Evolutionary conservation across 2,113 vertebrate genomes (phyloP).

Genomic region (Pipa parva): DNA sequence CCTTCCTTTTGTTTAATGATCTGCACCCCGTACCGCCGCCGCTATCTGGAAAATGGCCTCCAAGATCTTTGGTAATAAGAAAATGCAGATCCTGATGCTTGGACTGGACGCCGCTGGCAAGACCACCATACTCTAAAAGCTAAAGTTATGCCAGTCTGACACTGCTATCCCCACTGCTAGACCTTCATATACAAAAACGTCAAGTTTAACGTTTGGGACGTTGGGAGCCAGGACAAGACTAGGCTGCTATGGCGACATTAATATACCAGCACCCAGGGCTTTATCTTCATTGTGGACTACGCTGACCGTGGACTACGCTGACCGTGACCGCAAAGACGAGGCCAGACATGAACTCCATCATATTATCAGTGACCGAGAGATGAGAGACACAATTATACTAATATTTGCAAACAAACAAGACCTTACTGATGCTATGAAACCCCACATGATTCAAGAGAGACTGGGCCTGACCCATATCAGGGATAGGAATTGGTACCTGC

Average conservation of each 20-base stretch:
- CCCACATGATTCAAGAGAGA: slow-evolving; percentile 98
- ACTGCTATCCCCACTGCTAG: slow-evolving; percentile 98
- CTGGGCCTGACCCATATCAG: slow-evolving; percentile 96
- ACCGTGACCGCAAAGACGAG: slow-evolving; percentile 97
- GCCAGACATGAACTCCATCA: slow-evolving; percentile 96
- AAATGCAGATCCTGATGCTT: slow-evolving; percentile 99
- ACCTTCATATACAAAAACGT: slow-evolving; percentile 98
- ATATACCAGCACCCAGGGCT: slow-evolving; percentile 96
- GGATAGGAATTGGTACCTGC: slow-evolving; percentile 99
- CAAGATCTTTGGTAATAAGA: slow-evolving; percentile 99
- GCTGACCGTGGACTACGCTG: slow-evolving; percentile 98
- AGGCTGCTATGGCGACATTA: slow-evolving; percentile 97
- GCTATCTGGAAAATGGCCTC: slow-evolving; percentile 98
- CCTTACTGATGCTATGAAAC: slow-evolving; percentile 98
- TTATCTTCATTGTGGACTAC: slow-evolving; percentile 98
- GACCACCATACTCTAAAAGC: slow-evolving; percentile 98
- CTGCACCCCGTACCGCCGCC: slow-evolving; percentile 65
- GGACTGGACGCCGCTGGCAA: slow-evolving; percentile 93
- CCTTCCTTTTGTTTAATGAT: slow-evolving; percentile 48
- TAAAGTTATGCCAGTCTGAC: slow-evolving; percentile 97
- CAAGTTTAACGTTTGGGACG: slow-evolving; percentile 99
- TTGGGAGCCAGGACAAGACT: slow-evolving; percentile 98
- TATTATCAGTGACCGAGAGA: slow-evolving; percentile 97
- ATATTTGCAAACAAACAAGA: slow-evolving; percentile 99
- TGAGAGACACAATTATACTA: slow-evolving; percentile 98